phyloP scores from a whole-genome alignment of 2,113 vertebrate species.

The Caloenas nicobarica region DNA sequence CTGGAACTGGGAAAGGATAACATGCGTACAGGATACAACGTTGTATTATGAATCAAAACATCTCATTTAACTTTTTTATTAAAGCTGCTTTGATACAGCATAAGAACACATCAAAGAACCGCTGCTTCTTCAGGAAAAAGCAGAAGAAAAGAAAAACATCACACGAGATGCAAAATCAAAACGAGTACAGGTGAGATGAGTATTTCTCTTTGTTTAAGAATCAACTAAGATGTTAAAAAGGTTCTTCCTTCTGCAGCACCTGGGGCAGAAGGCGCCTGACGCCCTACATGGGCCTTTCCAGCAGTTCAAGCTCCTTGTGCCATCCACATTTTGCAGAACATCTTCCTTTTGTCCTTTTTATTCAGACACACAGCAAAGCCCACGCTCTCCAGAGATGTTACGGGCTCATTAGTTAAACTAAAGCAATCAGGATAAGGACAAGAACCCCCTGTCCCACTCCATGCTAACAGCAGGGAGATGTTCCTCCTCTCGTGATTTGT shows the following conservation, averaged over 20 bases:
- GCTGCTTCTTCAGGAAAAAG: background rate
- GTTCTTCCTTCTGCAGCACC: background rate
- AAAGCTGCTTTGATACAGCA: background rate
- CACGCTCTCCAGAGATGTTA: background rate
- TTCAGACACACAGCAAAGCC: background rate
- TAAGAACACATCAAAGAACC: background rate
- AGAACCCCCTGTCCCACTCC: background rate
- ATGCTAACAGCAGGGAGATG: accelerated
- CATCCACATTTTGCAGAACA: accelerated
- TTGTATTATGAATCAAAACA: background rate
- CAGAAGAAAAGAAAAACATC: background rate
- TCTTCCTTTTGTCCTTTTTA: background rate
- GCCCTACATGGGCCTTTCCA: background rate
- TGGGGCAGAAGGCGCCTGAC: background rate
- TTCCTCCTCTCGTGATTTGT: accelerated
- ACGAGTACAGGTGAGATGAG: background rate
- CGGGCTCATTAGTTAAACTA: background rate
- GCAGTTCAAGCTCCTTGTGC: accelerated
- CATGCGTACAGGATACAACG: accelerated
- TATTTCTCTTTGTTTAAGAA: background rate
- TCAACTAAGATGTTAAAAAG: background rate
- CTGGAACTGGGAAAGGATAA: accelerated
- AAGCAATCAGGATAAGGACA: background rate
- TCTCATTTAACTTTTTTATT: background rate
- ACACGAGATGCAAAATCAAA: background rate